A percentile compares a stretch with the other conserved stretches of the same genome.
Conservation (phyloP, 2,888 invertebrate species). For the Escarpia spicata region DNA sequence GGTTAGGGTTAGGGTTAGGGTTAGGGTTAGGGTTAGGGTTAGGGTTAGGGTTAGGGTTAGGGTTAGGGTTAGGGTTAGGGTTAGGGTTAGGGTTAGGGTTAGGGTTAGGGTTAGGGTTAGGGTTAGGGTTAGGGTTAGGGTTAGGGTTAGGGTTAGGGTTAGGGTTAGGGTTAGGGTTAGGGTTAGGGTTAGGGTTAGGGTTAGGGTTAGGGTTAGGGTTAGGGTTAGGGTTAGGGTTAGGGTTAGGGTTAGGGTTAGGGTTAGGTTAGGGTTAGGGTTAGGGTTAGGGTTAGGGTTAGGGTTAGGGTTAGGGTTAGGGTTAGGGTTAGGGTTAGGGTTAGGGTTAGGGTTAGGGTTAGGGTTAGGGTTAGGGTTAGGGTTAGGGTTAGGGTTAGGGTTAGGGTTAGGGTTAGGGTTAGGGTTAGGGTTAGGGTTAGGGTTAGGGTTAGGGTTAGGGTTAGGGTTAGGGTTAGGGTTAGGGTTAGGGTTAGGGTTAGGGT, state of each 20-base stretch:
- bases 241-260: constrained; percentile 32
- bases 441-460: constrained; percentile 21
- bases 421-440: constrained; percentile 30
- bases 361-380: constrained; percentile 34
- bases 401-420: constrained; percentile 39
- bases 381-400: constrained; percentile 37
- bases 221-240: neutral
- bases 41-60: neutral
- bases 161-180: neutral
- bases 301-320: constrained; percentile 32
- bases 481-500: constrained; percentile 23
- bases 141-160: neutral
- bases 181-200: neutral
- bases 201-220: constrained; percentile 34
- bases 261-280: constrained; percentile 34
- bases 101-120: neutral
- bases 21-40: neutral
- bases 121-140: neutral
- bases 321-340: no score
- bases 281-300: constrained; percentile 35
- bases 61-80: neutral
- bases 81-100: neutral
- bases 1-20: neutral
- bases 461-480: constrained; percentile 23
- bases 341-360: constrained; percentile 33